Conservation (phyloP, 2,888 invertebrate genomes). For the Eupithecia pulchellata region DNA sequence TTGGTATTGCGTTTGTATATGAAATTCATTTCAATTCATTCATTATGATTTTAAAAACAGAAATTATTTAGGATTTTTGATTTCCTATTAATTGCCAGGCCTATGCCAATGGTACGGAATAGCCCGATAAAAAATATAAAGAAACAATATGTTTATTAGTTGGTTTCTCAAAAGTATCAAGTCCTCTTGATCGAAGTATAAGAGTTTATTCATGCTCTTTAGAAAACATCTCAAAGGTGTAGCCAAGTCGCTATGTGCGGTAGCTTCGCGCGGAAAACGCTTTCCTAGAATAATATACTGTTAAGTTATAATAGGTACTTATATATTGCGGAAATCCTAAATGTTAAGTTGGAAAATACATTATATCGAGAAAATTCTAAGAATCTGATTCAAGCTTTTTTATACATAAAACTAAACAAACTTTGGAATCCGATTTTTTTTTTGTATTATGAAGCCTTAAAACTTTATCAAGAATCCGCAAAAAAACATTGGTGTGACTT, state of each 20-base stretch:
- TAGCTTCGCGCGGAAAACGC: constrained; percentile 57
- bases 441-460: too few species aligned
- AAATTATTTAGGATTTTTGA: too few species aligned
- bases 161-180: constrained; percentile 64
- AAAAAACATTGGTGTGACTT: too few species aligned
- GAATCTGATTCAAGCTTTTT: background rate
- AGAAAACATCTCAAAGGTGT: constrained; percentile 84
- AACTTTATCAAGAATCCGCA: too few species aligned
- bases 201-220: constrained; percentile 82
- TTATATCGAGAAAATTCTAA: background rate
- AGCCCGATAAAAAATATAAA: too few species aligned
- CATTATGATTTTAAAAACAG: too few species aligned
- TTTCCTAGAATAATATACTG: constrained; percentile 15
- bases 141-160: too few species aligned
- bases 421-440: background rate
- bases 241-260: constrained; percentile 78
- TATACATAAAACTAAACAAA: background rate
- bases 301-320: background rate
- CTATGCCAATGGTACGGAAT: too few species aligned
- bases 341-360: background rate
- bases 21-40: too few species aligned
- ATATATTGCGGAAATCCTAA: background rate
- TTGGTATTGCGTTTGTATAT: too few species aligned
- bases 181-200: constrained; percentile 49
- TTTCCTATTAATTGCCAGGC: too few species aligned